phyloP scores from a whole-genome alignment of 2,888 invertebrate species.

The Scaptomyza polygonia region DNA sequence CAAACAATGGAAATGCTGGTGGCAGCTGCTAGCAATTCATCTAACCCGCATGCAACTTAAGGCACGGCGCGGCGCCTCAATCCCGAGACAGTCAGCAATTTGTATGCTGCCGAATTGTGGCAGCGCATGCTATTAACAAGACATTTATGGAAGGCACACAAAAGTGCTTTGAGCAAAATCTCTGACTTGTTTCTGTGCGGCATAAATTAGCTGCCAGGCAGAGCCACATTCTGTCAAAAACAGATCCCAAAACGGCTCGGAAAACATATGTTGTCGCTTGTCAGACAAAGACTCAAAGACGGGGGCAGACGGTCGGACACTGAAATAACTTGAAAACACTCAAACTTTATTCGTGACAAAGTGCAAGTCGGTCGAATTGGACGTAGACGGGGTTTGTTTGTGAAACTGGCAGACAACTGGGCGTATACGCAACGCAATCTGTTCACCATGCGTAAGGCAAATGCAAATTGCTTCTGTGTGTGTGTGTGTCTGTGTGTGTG shows the following conservation, averaged over 20 bases:
- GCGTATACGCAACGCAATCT: constrained; percentile 59
- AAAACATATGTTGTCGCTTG: constrained; percentile 62
- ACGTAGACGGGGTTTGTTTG: background rate
- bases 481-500: too few relatives aligned
- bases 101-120: constrained; percentile 30
- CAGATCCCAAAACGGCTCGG: constrained; percentile 50
- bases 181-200: constrained; percentile 32
- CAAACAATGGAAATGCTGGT: constrained; percentile 48
- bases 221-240: constrained; percentile 52
- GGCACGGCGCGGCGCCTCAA: background rate
- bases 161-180: constrained; percentile 41
- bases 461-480: constrained; percentile 56
- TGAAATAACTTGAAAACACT: constrained; percentile 70
- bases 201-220: constrained; percentile 66
- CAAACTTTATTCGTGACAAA: constrained; percentile 59
- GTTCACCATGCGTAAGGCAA: constrained; percentile 46
- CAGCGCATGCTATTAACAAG: constrained; percentile 61
- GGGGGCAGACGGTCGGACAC: constrained; percentile 4
- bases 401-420: constrained; percentile 33
- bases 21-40: constrained; percentile 9
- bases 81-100: constrained; percentile 1
- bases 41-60: constrained; percentile 24
- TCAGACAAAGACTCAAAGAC: constrained; percentile 35
- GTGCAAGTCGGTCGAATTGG: constrained; percentile 38
- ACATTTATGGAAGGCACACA: constrained; percentile 64